Evolutionary conservation across 2,888 invertebrate genomes (phyloP).

Genomic region (Polydrusus tereticollis): DNA sequence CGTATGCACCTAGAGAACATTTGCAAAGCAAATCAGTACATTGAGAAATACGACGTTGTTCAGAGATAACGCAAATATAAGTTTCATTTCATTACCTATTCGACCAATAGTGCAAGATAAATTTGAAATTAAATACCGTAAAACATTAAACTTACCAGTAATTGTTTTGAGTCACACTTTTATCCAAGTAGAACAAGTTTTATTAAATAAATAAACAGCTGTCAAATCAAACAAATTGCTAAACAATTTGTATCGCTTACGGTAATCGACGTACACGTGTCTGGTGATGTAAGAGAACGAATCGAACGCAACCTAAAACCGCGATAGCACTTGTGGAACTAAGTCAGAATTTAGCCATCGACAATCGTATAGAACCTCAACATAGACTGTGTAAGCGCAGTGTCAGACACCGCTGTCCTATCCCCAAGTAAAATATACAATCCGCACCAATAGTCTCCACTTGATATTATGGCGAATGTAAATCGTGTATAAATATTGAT

Average conservation of each 20-base stretch:
- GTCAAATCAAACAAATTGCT: conserved; percentile 31
- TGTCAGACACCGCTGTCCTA: conserved; percentile 31
- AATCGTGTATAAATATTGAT: too few species aligned
- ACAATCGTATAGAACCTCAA: conserved; percentile 19
- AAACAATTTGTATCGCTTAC: conserved; percentile 20
- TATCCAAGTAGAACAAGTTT: conserved; percentile 24
- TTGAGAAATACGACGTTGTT: not conserved
- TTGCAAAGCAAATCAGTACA: not conserved
- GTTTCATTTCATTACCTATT: not conserved
- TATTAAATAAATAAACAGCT: conserved; percentile 26
- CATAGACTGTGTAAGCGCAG: conserved; percentile 28
- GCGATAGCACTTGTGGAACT: conserved; percentile 27
- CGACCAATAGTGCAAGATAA: not conserved
- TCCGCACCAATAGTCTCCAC: conserved; percentile 23
- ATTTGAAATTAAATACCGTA: not conserved
- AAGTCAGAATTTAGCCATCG: conserved; percentile 11
- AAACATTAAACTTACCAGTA: conserved; percentile 15
- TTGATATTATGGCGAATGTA: too few species aligned
- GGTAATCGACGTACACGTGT: conserved; percentile 31
- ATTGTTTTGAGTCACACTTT: conserved; percentile 9
- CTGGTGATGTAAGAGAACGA: conserved; percentile 21
- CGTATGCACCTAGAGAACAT: too few species aligned
- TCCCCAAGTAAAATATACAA: conserved; percentile 9
- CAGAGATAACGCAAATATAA: not conserved
- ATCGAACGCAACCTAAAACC: conserved; percentile 19